Evolutionary conservation across 2,888 invertebrate genomes (phyloP), one percentile per base, ranked within the genome.

Genomic region (Dicycla oo): DNA sequence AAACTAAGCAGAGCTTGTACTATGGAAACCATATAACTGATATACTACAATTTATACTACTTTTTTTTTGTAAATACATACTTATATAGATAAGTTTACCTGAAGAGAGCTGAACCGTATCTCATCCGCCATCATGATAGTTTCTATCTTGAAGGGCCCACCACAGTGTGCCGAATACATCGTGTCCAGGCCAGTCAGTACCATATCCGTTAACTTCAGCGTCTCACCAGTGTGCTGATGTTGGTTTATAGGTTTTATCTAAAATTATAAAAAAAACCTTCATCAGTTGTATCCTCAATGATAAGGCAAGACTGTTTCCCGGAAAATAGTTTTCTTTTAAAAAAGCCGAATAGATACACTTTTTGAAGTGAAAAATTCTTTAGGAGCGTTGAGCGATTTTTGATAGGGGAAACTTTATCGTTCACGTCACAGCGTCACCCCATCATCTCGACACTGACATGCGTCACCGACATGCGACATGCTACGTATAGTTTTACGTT

Each of bases 171-270:
- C 26, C 10, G 68, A 40, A 47, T 70, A 70, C 70, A 68, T 30
- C 18, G 68, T 68, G n/a, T 68, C 70, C 18, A 68, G 13, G 18
- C 68, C 68, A 23, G 70, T 68, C 30, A 68, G n/a, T 23, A 70
- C 70, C 68, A 68, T 51, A 13, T 70, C 8, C 26, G 1, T 23
- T 51, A 68, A 18, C n/a, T 2, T 70, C 0, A 81, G 0, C 0
- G 70, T 2, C 11, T 68, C 53, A 45, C 56, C 60, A 1, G 0
- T 20, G 20, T 23, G 15, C 3, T 18, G 1, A 11, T 13, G 30
- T 4, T 10, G 5, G 0, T 2, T 11, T 2, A 0, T 34, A 45
- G 26, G 2, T 40, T 26, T 40, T 34, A 30, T 2, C 77, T 77
- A 23, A 47, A 80, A 56, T 23, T 15, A 61, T 13, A 61, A 65